Base-by-base conservation (phyloP, 92 coral and sea anemone genomes). In the Palythoa grandis region DNA sequence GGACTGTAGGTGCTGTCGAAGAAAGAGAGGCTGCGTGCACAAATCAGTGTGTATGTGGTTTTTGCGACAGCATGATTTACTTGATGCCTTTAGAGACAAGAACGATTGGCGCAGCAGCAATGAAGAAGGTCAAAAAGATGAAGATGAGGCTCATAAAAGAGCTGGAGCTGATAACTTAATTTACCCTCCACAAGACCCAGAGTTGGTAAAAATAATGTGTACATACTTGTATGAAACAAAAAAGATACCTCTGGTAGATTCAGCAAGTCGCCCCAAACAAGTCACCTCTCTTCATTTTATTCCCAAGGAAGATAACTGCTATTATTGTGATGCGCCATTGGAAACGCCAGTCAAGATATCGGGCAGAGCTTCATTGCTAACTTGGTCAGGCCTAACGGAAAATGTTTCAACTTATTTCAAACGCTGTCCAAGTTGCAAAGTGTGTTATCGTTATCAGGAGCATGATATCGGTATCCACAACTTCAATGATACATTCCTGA, bases 401-500 rank as follows among this genome's bases (percentile, higher is more conserved):
- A 86, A 78, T 54, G 86, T 86, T 65, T 78, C 89, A 83, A 92
- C 92, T 7, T 88, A 52, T 83, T 88, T 25, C 86, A 86, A 83
- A 58, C 70, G 56, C 5, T 83, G 94, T 57, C 68, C 78, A 8
- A 57, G 77, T 14, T 92, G 92, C 66, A 52, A 76, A 63, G 29
- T 86, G 76, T 89, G 92, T 66, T 92, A 70, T 52, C 60, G 92
- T 11, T 89, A 92, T 70, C 92, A 92, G 56, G 90, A 91, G 65
- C 50, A 58, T 11, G 53, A 24, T 6, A 22, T 47, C 24, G 71
- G 84, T 20, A 39, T 91, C 9, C 84, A 87, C 80, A 86, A 82
- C 60, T 92, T 82, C 48, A 77, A 86, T 39, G 94, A 86, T 16
- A 89, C 40, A 10, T 87, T 92, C 37, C 80, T 92, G 0, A 77